Base-by-base conservation (phyloP, 2,797 vertebrate species). In the Sebastes itinus region DNA sequence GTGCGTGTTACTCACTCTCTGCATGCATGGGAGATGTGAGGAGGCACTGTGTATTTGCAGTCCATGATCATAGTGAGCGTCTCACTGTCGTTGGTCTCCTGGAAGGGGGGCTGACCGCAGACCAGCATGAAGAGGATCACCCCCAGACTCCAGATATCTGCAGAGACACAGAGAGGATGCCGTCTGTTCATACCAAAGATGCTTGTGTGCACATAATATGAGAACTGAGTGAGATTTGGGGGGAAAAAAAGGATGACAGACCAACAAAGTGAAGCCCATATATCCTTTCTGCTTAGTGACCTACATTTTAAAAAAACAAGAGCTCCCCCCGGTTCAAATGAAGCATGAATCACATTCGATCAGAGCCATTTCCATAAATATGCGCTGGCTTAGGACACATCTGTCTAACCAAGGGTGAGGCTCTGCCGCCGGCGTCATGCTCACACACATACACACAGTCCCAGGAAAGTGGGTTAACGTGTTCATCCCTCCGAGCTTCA, bases 31-130 rank as follows among this genome's bases (percentile, higher is more conserved):
- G 97, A 97, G 89, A 98, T 88, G 13, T 97, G 96, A 0, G 89
- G 80, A 5, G 97, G 97, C 65, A 97, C 80, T 0, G 94, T 96
- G 94, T 98, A 98, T 94, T 96, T 97, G 63, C 97, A 98, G 95
- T 98, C 97, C 96, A 98, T 97, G 93, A 98, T 98, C 97, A 97
- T 98, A 60, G 97, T 98, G 83, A 98, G 96, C 6, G 97, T 98
- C 93, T 98, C 97, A 0, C 97, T 98, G 95, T 98, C 97, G 0
- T 97, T 98, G 68, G 97, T 94, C 92, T 98, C 97, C 92, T 98
- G 97, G 92, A 98, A 98, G 20, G 97, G 97, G 2, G 97, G 97
- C 63, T 97, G 97, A 55, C 97, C 97, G 0, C 97, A 97, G n/a
- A 98, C 97, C 94, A 98, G 92, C 97, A 98, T 97, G 90, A 96